Conservation (phyloP, 2,113 vertebrate species). For the Serilophus lunatus region DNA sequence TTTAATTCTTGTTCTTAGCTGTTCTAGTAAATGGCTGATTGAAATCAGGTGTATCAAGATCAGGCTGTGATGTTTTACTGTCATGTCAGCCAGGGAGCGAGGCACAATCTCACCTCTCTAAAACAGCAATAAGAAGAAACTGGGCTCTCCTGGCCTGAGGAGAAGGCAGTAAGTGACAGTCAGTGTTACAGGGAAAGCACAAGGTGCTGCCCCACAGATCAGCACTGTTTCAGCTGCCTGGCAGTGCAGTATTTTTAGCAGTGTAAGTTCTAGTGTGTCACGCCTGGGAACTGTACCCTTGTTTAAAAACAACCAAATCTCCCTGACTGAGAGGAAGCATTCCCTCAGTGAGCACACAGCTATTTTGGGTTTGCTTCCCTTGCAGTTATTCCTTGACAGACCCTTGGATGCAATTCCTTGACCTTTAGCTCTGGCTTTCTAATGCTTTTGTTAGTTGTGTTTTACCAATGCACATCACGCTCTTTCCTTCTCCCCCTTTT, state of each 20-base stretch:
- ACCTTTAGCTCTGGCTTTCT: not conserved
- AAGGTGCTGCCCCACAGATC: not conserved
- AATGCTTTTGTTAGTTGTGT: not conserved
- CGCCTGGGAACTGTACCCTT: not conserved
- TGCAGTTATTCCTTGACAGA: conserved; percentile 32
- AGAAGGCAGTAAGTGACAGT: not conserved
- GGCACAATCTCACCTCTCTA: not conserved
- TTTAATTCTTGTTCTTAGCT: not conserved
- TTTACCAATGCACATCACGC: conserved; percentile 27
- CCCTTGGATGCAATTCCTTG: not conserved
- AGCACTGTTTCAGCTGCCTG: not conserved
- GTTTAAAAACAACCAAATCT: not conserved
- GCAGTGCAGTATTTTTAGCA: not conserved
- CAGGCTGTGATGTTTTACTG: not conserved
- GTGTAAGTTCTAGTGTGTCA: not conserved
- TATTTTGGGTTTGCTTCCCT: conserved; percentile 14
- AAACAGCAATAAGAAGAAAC: not conserved
- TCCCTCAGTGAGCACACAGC: not conserved
- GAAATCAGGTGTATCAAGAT: not conserved
- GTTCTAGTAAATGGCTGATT: not conserved
- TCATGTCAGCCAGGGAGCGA: not conserved
- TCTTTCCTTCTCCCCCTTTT: not conserved
- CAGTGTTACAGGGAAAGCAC: not conserved
- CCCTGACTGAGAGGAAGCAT: not conserved
- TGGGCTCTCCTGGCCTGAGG: not conserved